Conservation (phyloP, 2,888 invertebrate species). For the Thera britannica region DNA sequence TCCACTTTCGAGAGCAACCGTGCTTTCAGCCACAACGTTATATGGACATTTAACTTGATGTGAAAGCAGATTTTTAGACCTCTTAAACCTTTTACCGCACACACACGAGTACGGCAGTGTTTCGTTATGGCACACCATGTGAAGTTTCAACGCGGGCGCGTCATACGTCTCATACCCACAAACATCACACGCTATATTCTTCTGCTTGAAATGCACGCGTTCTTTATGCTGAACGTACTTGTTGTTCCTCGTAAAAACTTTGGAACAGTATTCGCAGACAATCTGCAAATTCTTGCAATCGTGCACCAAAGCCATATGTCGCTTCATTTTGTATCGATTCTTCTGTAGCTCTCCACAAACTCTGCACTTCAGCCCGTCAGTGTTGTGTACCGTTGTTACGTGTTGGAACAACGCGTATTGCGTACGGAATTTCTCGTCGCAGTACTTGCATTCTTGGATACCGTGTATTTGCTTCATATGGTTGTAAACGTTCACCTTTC, state of each 20-base stretch:
- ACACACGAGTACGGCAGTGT: conserved; percentile 4
- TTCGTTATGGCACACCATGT: conserved; percentile 18
- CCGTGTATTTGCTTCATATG: conserved; percentile 53
- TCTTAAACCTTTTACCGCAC: conserved; percentile 15
- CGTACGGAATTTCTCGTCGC: conserved; percentile 14
- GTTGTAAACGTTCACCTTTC: conserved; percentile 49
- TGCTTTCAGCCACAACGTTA: neutral
- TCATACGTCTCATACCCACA: conserved; percentile 17
- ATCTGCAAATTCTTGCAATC: conserved; percentile 43
- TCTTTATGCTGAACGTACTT: conserved; percentile 50
- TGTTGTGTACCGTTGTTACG: conserved; percentile 4
- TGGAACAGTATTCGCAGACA: conserved; percentile 62
- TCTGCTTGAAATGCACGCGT: conserved; percentile 46
- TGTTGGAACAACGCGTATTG: conserved; percentile 23
- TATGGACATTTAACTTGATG: neutral
- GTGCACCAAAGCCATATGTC: conserved; percentile 48
- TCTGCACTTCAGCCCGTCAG: conserved; percentile 11
- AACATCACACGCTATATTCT: conserved; percentile 11
- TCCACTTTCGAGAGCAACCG: neutral
- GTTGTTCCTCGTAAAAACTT: conserved; percentile 47
- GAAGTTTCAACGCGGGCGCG: neutral
- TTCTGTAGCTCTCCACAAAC: conserved; percentile 42
- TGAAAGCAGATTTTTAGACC: conserved; percentile 7
- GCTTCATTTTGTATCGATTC: conserved; percentile 43
- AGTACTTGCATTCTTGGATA: conserved; percentile 26